Base-by-base conservation (phyloP, 2,113 vertebrate genomes). In the Australoheros scitulus region DNA sequence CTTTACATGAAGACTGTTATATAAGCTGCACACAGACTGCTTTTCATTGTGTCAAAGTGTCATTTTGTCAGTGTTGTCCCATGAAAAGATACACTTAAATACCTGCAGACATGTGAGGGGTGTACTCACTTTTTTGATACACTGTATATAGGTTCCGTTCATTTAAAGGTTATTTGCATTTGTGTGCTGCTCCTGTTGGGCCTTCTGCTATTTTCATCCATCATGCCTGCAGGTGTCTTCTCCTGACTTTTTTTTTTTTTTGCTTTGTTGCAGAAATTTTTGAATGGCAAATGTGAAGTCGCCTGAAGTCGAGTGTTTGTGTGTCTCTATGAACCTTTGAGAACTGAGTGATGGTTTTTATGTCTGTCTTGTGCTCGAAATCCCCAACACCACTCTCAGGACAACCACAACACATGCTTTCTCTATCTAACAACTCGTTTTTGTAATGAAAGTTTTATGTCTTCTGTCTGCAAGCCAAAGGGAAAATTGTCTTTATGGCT, bases 401-500 rank as follows among this genome's bases (percentile, higher is more conserved):
- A 80, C 47, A 81, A 55, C 81, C 20, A 26, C 34, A 77, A 79
- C 83, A 78, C 64, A 60, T 70, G 78, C 59, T 79, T 68, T 85
- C 74, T 59, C 65, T 20, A 68, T 76, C 72, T 43, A 60, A 80
- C 52, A 80, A 81, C 79, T 65, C 60, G n/a, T 80, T 82, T 79
- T 79, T 70, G 81, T 63, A 74, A 84, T 90, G 80, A 88, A 92
- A 77, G 15, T 94, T 93, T 88, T 41, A 86, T 86, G 79, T 26
- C 56, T 79, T 56, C 75, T 77, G 77, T 84, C 63, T 87, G 65
- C 38, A 65, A 87, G 80, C 77, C 17, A 81, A 86, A 50, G 70
- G 84, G 82, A 87, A 81, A 72, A 65, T 68, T 63, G 29, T 7
- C 63, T 77, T 83, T 47, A 77, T 59, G 26, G 59, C 43, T 57